These are phyloP conservation scores for Hypomesus transpacificus DNA, from an alignment of 2,113 vertebrate genomes.

Conservation along the genomic window DNA sequence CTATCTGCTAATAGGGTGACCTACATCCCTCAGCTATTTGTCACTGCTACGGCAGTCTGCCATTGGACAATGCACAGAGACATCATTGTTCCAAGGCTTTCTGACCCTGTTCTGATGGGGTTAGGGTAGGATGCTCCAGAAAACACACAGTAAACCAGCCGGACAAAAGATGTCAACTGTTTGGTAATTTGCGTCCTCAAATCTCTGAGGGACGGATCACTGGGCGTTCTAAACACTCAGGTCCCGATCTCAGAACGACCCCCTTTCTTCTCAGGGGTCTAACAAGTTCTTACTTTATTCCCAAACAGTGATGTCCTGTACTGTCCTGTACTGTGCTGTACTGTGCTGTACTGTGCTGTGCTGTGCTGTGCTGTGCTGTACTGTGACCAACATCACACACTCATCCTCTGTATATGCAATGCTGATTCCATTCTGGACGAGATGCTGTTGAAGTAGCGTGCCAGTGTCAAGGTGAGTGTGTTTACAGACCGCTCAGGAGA, in stretches of 20 bases:
- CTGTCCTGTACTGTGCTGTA: background rate
- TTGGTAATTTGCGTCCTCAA: conserved; percentile 9
- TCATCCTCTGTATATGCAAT: background rate
- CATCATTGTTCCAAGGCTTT: conserved; percentile 34
- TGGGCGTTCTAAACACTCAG: conserved; percentile 8
- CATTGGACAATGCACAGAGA: conserved; percentile 32
- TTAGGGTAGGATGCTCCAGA: background rate
- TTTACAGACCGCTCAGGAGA: too few species aligned
- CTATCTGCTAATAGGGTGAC: conserved; percentile 49
- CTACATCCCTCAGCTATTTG: conserved; percentile 52
- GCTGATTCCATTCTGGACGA: background rate
- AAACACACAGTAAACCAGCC: conserved; percentile 12
- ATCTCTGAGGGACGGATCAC: conserved; percentile 1
- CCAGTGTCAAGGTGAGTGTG: background rate
- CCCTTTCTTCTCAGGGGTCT: background rate
- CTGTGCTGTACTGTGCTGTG: background rate
- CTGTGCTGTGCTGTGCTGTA: background rate
- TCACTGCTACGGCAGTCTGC: conserved; percentile 26
- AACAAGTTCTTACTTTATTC: background rate
- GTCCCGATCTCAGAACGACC: background rate
- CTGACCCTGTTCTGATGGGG: conserved; percentile 13
- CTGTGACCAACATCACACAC: background rate
- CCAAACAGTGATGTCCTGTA: background rate
- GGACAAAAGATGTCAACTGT: conserved; percentile 4
- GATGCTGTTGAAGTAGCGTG: conserved; percentile 3